Evolutionary conservation across 2,888 invertebrate species (phyloP), one percentile per base, ranked within the genome.

Genomic region (Synergus umbraculus): DNA sequence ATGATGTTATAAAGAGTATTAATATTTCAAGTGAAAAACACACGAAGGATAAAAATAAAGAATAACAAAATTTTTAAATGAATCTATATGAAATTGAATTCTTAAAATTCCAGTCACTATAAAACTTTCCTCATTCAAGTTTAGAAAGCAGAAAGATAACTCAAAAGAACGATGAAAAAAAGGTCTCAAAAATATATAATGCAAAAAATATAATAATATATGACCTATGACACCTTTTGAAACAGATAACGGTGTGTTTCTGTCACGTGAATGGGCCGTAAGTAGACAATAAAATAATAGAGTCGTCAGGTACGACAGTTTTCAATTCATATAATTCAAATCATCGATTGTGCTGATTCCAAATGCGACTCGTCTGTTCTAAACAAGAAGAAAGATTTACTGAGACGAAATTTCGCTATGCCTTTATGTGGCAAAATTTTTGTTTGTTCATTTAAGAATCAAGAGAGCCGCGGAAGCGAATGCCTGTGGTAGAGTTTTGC

Each of bases 401-500:
- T 29, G 3, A 29, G 12, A n/a, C 37, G 10, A 54, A 73, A n/a
- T 49, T 49, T 37, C 15, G 49, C 46, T 69, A 69, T 69, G 43
- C 12, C 22, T 46, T 69, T 37, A 69, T 41, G 54, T 73, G 54
- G 69, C 22, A 73, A 8, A 29, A 49, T 49, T 41, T 73, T n/a
- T 73, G 37, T 41, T 4, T 10, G 13, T 49, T 29, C 54, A 10
- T 73, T 54, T 54, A 54, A 41, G 49, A 73, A 73, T 37, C 29
- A 49, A 49, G 49, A 54, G 54, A 67, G 44, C 12, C 46, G 37
- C 49, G 54, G 49, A 73, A 49, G 37, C 15, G 49, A 67, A 67
- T 67, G n/a, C 46, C 66, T 66, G 44, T 66, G 44, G 44, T 66
- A 15, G 66, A 10, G 22, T 43, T 66, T 66, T 67, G 44, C 13